Percentiles rank a stretch among this genome's conserved stretches.
phyloP scores from a whole-genome alignment of 2,888 invertebrate species.

The Cryptops parisi region DNA sequence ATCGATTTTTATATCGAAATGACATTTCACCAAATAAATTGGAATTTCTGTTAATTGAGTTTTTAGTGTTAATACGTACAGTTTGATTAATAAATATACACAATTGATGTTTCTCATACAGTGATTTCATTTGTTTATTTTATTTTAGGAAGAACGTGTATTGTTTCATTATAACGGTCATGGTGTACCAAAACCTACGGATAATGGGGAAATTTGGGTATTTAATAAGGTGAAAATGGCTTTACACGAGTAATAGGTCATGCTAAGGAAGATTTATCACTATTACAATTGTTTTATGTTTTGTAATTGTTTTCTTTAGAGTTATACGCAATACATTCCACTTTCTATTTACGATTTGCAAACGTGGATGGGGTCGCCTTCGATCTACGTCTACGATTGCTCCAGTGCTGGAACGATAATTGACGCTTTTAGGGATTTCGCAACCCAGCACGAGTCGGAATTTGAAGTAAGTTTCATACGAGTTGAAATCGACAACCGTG shows the following conservation, averaged over 20 bases:
- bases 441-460: constrained; percentile 77
- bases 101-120: not conserved
- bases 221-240: constrained; percentile 80
- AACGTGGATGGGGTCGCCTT: constrained; percentile 98
- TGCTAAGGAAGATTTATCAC: not conserved
- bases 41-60: no score
- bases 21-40: no score
- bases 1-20: no score
- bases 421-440: constrained; percentile 59
- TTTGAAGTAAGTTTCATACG: constrained; percentile 45
- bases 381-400: constrained; percentile 98
- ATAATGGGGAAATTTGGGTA: constrained; percentile 98
- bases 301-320: constrained; percentile 39
- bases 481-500: no score
- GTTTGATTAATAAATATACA: no score
- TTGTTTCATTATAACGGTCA: constrained; percentile 99
- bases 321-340: constrained; percentile 98
- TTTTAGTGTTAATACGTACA: no score
- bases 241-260: no score
- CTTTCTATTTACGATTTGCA: constrained; percentile 96
- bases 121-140: not conserved
- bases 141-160: constrained; percentile 69
- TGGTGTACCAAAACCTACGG: constrained; percentile 94
- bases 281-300: not conserved
- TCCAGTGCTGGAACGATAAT: constrained; percentile 96